Conservation (phyloP, 2,888 invertebrate species). For the Podabrus alpinus region DNA sequence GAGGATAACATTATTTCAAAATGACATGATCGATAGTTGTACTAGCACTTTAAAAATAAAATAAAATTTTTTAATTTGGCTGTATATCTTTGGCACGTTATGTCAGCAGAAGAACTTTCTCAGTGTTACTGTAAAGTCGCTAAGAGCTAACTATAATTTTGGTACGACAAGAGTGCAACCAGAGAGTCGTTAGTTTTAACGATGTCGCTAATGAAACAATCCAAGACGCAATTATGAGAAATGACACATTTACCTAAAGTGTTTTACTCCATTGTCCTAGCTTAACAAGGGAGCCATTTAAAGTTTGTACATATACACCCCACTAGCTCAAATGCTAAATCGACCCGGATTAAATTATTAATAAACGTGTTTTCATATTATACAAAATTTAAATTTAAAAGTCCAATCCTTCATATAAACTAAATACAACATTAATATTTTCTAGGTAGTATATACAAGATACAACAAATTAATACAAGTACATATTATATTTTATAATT, state of each 20-base stretch:
- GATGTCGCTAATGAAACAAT: conserved; percentile 58
- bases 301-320: conserved; percentile 14
- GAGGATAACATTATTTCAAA: no score
- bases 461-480: no score
- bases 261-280: conserved; percentile 39
- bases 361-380: neutral
- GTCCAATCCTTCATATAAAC: neutral
- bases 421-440: no score
- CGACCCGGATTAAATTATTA: neutral
- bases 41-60: neutral
- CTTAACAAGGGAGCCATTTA: conserved; percentile 27
- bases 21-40: neutral
- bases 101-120: neutral
- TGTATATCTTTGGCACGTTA: neutral
- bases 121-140: conserved; percentile 3
- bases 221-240: conserved; percentile 56
- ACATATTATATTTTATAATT: no score
- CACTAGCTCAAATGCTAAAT: neutral
- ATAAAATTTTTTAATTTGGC: neutral
- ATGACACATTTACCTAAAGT: conserved; percentile 54
- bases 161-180: conserved; percentile 47
- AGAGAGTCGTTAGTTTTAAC: conserved; percentile 56
- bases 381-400: neutral
- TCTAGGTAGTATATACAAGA: no score
- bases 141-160: conserved; percentile 44